phyloP scores from a whole-genome alignment of 2,113 vertebrate species.

The Corapipo altera region DNA sequence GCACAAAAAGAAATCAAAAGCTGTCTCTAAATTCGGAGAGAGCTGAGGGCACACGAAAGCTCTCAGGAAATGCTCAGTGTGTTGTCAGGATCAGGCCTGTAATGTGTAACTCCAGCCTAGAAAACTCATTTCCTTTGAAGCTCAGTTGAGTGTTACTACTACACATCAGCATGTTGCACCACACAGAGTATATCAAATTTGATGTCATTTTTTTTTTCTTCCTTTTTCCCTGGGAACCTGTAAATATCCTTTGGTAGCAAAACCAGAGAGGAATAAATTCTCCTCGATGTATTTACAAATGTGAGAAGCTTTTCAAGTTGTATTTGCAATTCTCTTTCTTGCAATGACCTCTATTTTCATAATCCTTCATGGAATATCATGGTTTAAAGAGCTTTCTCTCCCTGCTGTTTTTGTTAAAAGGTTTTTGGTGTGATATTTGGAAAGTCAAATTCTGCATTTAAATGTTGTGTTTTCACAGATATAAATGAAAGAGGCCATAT shows the following conservation, averaged over 20 bases:
- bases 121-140: constrained; percentile 62
- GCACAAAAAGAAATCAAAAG: constrained; percentile 32
- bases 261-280: constrained; percentile 75
- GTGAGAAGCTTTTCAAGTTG: constrained; percentile 77
- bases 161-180: constrained; percentile 37
- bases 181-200: constrained; percentile 64
- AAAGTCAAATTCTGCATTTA: constrained; percentile 83
- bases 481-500: constrained; percentile 65
- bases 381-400: constrained; percentile 79
- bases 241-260: constrained; percentile 72
- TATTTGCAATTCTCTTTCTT: constrained; percentile 77
- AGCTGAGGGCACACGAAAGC: neutral
- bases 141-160: constrained; percentile 21
- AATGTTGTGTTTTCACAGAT: constrained; percentile 77
- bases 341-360: constrained; percentile 83
- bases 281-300: constrained; percentile 76
- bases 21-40: neutral
- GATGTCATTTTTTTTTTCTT: constrained; percentile 64
- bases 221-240: constrained; percentile 62
- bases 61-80: constrained; percentile 4
- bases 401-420: constrained; percentile 83
- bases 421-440: constrained; percentile 77
- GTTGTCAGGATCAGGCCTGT: constrained; percentile 53
- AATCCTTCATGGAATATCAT: constrained; percentile 82
- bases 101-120: constrained; percentile 37